These are phyloP conservation scores for Caenorhabditis zanzibari DNA, from an alignment of 2,888 invertebrate species.

Conservation along the genomic window DNA sequence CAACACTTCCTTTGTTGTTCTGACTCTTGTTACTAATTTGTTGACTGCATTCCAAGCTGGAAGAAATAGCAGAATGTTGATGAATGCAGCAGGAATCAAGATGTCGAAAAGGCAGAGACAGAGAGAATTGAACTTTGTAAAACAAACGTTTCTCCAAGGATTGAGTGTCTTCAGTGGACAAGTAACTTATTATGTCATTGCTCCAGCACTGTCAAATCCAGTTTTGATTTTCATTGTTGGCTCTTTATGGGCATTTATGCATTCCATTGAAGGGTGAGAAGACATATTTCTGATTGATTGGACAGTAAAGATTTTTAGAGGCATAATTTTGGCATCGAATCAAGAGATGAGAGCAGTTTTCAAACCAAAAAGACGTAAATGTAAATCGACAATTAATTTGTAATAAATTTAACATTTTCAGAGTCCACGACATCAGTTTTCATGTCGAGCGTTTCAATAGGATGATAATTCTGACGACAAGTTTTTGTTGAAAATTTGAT, in stretches of 20 bases:
- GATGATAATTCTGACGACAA: not conserved
- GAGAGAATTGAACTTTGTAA: conserved; percentile 37
- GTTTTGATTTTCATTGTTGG: conserved; percentile 33
- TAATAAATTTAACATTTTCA: not conserved
- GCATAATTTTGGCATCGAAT: conserved; percentile 28
- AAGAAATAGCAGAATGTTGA: conserved; percentile 38
- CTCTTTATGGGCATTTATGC: conserved; percentile 45
- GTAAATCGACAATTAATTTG: not conserved
- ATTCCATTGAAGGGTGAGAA: conserved; percentile 41
- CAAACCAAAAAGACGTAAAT: not conserved
- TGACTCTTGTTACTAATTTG: conserved; percentile 29
- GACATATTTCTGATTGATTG: too few relatives aligned
- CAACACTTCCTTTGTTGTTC: conserved; percentile 35
- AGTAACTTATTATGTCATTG: conserved; percentile 41
- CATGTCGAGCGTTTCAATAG: not conserved
- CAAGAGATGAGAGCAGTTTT: conserved; percentile 22
- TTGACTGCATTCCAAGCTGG: conserved; percentile 43
- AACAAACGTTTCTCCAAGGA: conserved; percentile 49
- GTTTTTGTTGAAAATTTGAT: not conserved
- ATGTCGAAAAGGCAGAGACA: conserved; percentile 46
- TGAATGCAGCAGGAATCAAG: conserved; percentile 48
- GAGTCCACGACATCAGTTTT: conserved; percentile 23
- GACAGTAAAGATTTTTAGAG: conserved; percentile 1
- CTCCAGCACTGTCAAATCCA: conserved; percentile 15
- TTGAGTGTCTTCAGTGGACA: conserved; percentile 37